Evolutionary conservation across 2,113 vertebrate genomes (phyloP), one percentile per base, ranked within the genome.

Genomic region (Phyllostomus hastatus): DNA sequence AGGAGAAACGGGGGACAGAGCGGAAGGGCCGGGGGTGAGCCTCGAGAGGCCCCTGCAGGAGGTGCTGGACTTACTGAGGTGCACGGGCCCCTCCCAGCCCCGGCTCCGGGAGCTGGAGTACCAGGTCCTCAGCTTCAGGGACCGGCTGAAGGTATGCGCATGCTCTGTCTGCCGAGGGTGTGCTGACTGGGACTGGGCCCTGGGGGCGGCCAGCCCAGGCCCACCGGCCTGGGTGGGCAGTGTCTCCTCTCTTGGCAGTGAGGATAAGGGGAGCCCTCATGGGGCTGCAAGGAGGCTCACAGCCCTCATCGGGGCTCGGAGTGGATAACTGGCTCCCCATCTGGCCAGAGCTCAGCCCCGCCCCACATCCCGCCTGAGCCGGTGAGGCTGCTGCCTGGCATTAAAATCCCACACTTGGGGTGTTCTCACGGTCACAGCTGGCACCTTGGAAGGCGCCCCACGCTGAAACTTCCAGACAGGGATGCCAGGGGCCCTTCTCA

Each of bases 111-210:
- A 97, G 8, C 50, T 99, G 97, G 98, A 99, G 52, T 97, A 98
- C 78, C 99, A 99, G 95, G 87, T 99, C 15, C 98, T 98, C 0
- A 98, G 98, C 73, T 98, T 99, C 97, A 96, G 96, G 54, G 99
- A 99, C 26, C 98, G 99, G 48, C 93, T 99, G 94, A 99, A 99
- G 99, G 99, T 99, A 97, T 0, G 94, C 41, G 1, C 14, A 0
- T 31, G 14, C 81, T 48, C 7, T 6, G 69, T 84, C 10, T 2
- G 5, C 0, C 38, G 38, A 41, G 38, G 8, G 82, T 14, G 4
- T 7, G 1, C 16, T 10, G 0, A 9, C 41, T 1, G 24, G 28
- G 43, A n/a, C 16, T 1, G 15, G 35, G 17, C n/a, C 1, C 26
- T 0, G 66, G 73, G 72, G 19, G n/a, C 85, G 10, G 54, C 2